Base-by-base conservation (phyloP, 2,797 vertebrate species). In the Yasuhikotakia modesta region DNA sequence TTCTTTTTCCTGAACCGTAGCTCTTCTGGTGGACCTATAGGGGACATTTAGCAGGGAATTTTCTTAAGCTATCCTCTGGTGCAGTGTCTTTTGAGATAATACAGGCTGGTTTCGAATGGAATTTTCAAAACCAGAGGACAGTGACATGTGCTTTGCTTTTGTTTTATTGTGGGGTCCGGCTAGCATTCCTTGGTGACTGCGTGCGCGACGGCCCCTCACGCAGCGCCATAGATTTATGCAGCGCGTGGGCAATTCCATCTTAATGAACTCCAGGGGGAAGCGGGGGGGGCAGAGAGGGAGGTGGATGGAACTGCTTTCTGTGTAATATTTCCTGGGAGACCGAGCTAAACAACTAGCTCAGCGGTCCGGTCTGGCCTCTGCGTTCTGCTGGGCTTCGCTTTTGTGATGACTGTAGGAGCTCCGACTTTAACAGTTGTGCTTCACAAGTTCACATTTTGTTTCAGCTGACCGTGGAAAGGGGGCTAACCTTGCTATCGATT, bases 251-350 rank as follows among this genome's bases (percentile, higher is more conserved):
- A 67, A 81, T 83, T 86, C 76, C 76, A 82, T 68, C 22, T 19
- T 83, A 81, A 85, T 82, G 72, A 84, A 84, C 75, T 63, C 82
- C 71, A 78, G 2, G 68, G 82, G 76, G 78, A 73, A 11, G 32
- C 61, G n/a, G 3, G 52, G 35, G 8, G 58, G 50, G 70, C 43
- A 78, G 78, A 5, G 61, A 75, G 66, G 74, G 58, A 70, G 70
- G 73, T 46, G 68, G 79, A 63, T 6, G 21, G 63, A 75, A 76
- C 52, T 63, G 45, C 71, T 83, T 68, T 70, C 35, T 67, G 52
- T 71, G 82, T 81, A 83, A 75, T 75, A 46, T 78, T 81, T 83
- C 80, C 79, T 72, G 60, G n/a, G 70, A 73, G 76, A 72, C 35
- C 14, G 22, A 64, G 73, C 61, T 78, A 75, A 82, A 78, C 24